Conservation (phyloP, 2,888 invertebrate genomes). For the Ectemnius continuus region DNA sequence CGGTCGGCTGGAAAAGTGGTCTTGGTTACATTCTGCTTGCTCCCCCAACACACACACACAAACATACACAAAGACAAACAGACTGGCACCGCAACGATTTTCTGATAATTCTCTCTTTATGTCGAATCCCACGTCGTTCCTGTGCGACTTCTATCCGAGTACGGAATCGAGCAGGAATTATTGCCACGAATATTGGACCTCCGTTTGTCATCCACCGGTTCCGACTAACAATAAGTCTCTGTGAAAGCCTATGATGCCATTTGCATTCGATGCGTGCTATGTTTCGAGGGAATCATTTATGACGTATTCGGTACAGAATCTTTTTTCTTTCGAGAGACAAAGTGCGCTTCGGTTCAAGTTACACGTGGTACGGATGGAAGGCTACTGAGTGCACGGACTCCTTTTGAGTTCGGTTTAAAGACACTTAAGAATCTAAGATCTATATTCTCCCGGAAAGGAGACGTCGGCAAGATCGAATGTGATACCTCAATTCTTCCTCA, state of each 20-base stretch:
- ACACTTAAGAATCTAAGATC: no score
- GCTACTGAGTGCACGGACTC: no score
- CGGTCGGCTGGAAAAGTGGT: slow-evolving; percentile 13
- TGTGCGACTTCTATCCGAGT: slow-evolving; percentile 38
- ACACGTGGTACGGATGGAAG: no score
- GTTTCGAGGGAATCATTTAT: no score
- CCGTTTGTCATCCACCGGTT: slow-evolving; percentile 43
- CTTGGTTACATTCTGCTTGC: neutral
- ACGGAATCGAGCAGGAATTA: slow-evolving; percentile 37
- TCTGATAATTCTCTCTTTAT: slow-evolving; percentile 14
- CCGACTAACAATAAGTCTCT: slow-evolving; percentile 1
- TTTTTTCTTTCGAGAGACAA: slow-evolving; percentile 29
- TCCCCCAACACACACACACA: neutral
- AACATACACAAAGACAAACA: no score
- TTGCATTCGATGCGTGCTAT: no score
- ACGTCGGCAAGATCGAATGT: slow-evolving; percentile 7
- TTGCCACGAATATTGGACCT: slow-evolving; percentile 50
- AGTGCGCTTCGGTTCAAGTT: no score
- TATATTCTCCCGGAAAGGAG: slow-evolving; percentile 3
- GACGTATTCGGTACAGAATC: slow-evolving; percentile 22
- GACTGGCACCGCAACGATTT: neutral
- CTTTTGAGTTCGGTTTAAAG: no score
- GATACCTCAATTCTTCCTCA: slow-evolving; percentile 23
- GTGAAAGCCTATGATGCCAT: no score
- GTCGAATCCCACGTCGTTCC: slow-evolving; percentile 24